Base-by-base conservation (phyloP, 1,140 invertebrate genomes). In the Calliphora vicina region DNA sequence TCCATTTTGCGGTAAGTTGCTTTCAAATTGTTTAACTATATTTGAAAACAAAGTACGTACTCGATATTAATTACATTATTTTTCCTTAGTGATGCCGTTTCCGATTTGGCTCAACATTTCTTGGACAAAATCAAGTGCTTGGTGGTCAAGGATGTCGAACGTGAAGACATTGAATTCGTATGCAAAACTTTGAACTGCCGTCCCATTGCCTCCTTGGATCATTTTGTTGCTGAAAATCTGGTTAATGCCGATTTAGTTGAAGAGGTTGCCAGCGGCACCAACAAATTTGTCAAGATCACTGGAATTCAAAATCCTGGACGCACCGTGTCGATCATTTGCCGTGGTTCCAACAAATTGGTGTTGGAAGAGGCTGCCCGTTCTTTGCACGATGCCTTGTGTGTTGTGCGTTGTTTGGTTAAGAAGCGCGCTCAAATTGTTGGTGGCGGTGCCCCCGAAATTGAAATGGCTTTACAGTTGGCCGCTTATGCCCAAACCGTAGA, bases 91-190 rank as follows among this genome's bases (percentile, higher is more conserved):
- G 99, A 99, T 94, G 98, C 99, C 26, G 92, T 99, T 13, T 99
- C 95, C 88, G 99, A 99, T 91, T 92, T 99, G 85, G 98, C 99
- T 2, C 93, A 99, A 85, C 99, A 99, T 91, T 99, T 99, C 91
- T 92, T 99, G 85, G 98, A 99, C 87, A 99, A 99, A 93, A 97
- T 99, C 90, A 99, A 99, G 91, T 98, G 99, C 67, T 96, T 99
- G 96, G 98, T 99, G 10, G 94, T 99, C 25, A 99, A 99, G 91
- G 98, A 99, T 91, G 95, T 99, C 85, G 99, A 99, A 92, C 94
- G 99, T 74, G 98, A 99, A 90, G 98, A 99, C 86, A 97, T 99
- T 88, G 96, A 99, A 87, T 99, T 98, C 91, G 94, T 99, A 73
- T 98, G 97, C 91, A 99, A 99, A 93, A 97, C 97, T 78, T 92